These are phyloP conservation scores for Phortica okadai DNA, from an alignment of 2,888 invertebrate genomes.

Conservation along the genomic window DNA sequence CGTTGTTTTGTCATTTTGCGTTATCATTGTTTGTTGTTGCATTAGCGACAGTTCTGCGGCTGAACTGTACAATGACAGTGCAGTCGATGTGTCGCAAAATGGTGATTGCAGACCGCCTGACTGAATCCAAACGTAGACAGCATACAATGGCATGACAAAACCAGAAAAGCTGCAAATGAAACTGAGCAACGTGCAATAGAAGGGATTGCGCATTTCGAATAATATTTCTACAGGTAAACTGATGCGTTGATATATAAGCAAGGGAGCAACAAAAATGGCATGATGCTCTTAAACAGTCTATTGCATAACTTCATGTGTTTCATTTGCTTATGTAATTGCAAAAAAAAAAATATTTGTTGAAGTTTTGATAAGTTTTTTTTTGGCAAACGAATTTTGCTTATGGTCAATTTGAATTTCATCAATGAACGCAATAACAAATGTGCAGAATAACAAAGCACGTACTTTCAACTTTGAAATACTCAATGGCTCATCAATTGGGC, in stretches of 20 bases:
- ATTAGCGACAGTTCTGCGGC: conserved; percentile 23
- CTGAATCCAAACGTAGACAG: neutral
- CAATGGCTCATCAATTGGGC: conserved; percentile 1
- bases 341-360: too few relatives aligned
- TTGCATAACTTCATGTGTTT: too few relatives aligned
- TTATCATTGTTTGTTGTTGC: conserved; percentile 29
- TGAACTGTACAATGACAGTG: conserved; percentile 16
- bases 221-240: neutral
- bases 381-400: too few relatives aligned
- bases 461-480: neutral
- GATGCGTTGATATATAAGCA: neutral
- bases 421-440: too few relatives aligned
- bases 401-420: too few relatives aligned
- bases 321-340: too few relatives aligned
- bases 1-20: conserved; percentile 30
- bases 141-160: neutral
- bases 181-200: neutral
- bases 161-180: neutral
- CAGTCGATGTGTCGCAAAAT: conserved; percentile 16
- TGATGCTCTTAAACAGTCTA: too few relatives aligned
- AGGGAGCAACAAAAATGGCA: too few relatives aligned
- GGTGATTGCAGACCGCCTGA: conserved; percentile 2
- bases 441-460: neutral
- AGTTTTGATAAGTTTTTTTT: too few relatives aligned
- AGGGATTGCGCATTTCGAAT: neutral